phyloP scores from a whole-genome alignment of 2,888 invertebrate species.

The Nemapogon koenigi region DNA sequence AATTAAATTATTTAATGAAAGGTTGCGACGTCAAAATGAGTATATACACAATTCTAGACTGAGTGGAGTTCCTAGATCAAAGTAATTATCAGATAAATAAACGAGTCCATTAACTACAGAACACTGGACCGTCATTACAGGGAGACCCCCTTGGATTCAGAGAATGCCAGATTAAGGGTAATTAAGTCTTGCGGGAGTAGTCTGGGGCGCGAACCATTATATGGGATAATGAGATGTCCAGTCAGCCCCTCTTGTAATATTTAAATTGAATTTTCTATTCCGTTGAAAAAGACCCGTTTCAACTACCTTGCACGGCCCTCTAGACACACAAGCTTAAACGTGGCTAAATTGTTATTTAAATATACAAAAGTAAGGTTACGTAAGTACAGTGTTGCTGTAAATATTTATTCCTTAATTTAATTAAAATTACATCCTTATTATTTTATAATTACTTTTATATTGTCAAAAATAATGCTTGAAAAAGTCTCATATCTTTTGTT shows the following conservation, averaged over 20 bases:
- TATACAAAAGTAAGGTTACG: not conserved
- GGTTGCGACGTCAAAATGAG: too few relatives aligned
- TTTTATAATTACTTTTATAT: too few relatives aligned
- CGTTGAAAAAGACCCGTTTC: conserved; percentile 5
- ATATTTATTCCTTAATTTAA: too few relatives aligned
- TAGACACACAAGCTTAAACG: not conserved
- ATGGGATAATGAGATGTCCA: conserved; percentile 60
- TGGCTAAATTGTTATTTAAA: not conserved
- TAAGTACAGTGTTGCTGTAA: too few relatives aligned
- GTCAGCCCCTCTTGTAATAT: conserved; percentile 48
- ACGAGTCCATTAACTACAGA: conserved; percentile 45
- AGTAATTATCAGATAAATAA: conserved; percentile 46
- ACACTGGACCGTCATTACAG: conserved; percentile 49
- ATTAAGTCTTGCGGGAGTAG: conserved; percentile 54
- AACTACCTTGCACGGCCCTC: not conserved
- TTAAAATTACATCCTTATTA: too few relatives aligned
- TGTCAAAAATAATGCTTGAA: too few relatives aligned
- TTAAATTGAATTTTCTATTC: conserved; percentile 31
- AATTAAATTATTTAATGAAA: too few relatives aligned
- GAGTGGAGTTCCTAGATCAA: conserved; percentile 15
- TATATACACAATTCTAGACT: too few relatives aligned
- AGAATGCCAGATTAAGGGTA: conserved; percentile 55
- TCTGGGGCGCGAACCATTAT: conserved; percentile 43
- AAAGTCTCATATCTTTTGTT: too few relatives aligned
- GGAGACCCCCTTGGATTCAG: conserved; percentile 46